Conservation (phyloP, 2,888 invertebrate genomes). For the Leucophora obtusa region DNA sequence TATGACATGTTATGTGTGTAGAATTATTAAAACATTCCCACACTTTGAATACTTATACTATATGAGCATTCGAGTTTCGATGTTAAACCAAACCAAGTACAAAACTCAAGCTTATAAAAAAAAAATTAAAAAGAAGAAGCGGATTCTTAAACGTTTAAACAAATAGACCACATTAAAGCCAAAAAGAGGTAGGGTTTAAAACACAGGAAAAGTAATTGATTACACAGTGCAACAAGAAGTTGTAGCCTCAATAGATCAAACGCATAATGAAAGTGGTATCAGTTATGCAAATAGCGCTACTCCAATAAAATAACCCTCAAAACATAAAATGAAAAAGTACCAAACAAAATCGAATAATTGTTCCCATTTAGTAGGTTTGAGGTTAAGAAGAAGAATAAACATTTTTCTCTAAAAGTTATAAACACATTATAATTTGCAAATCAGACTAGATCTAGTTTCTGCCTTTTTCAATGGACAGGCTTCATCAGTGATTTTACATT, state of each 20-base stretch:
- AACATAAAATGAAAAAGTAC: too few species aligned
- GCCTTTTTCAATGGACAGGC: too few species aligned
- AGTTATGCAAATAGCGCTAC: too few species aligned
- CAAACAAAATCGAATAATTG: too few species aligned
- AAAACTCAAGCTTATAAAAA: background rate
- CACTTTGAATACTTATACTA: slow-evolving; percentile 66
- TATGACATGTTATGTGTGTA: slow-evolving; percentile 66
- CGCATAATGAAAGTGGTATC: too few species aligned
- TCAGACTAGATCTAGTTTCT: too few species aligned
- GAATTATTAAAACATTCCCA: slow-evolving; percentile 74
- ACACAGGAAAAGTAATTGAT: slow-evolving; percentile 52
- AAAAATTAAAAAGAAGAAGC: slow-evolving; percentile 31
- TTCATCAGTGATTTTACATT: too few species aligned
- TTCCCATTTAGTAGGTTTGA: too few species aligned
- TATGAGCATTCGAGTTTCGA: background rate
- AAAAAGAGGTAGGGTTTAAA: slow-evolving; percentile 36
- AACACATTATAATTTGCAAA: too few species aligned
- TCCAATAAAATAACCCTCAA: too few species aligned
- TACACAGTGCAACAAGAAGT: slow-evolving; percentile 14
- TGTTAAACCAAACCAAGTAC: background rate
- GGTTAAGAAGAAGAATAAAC: too few species aligned
- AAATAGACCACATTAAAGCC: slow-evolving; percentile 61
- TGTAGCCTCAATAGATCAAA: background rate
- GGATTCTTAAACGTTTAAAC: slow-evolving; percentile 62
- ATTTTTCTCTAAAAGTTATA: too few species aligned